Evolutionary conservation across 2,888 invertebrate species (phyloP).

Genomic region (Hemistola chrysoprasaria): DNA sequence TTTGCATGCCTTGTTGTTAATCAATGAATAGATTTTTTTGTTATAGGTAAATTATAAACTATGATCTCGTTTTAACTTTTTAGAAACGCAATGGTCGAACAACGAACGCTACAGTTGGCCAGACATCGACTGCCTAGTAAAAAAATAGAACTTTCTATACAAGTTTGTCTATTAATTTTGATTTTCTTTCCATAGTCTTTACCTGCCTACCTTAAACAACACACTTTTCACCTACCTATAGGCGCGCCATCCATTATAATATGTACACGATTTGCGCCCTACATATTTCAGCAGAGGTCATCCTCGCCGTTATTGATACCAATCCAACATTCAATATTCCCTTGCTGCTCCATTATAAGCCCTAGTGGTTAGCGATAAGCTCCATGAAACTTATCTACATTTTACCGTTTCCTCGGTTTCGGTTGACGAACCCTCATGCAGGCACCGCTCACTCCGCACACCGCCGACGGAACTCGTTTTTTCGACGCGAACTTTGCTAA

Average conservation of each 20-base stretch:
- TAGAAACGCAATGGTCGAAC: no score
- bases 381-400: constrained; percentile 3
- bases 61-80: no score
- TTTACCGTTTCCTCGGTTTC: constrained; percentile 6
- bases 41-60: no score
- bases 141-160: no score
- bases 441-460: no score
- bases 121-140: no score
- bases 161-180: no score
- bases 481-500: constrained; percentile 10
- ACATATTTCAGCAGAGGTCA: constrained; percentile 15
- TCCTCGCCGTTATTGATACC: constrained; percentile 12
- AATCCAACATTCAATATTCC: constrained; percentile 9
- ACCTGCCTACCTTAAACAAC: no score
- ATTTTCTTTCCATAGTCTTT: no score
- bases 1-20: no score
- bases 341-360: constrained; percentile 9
- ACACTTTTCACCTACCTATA: not conserved
- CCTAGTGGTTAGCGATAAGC: constrained; percentile 7
- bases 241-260: not conserved
- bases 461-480: constrained; percentile 5
- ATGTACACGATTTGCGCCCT: constrained; percentile 13
- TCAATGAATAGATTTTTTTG: no score
- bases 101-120: no score
- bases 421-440: constrained; percentile 4